These are phyloP conservation scores for Hylaeus anthracinus DNA, from an alignment of 1,140 invertebrate genomes.

Conservation along the genomic window DNA sequence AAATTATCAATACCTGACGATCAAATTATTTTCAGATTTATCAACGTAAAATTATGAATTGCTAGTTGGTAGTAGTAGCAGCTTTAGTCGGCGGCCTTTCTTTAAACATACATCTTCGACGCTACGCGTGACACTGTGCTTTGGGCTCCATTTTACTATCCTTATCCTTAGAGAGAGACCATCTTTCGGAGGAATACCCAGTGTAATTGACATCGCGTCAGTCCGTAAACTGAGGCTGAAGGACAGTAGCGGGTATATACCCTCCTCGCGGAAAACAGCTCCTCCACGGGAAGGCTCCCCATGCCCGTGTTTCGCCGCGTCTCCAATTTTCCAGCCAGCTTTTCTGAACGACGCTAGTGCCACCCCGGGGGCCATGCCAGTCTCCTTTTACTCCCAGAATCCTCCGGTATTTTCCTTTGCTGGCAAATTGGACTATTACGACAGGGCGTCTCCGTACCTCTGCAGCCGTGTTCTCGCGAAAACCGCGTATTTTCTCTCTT, in stretches of 20 bases:
- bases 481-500: constrained; percentile 54
- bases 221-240: constrained; percentile 20
- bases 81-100: no score
- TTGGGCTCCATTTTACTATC: background rate
- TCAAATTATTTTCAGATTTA: no score
- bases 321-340: constrained; percentile 70
- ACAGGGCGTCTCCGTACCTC: constrained; percentile 58
- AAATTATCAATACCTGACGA: no score
- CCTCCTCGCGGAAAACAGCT: constrained; percentile 33
- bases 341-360: constrained; percentile 34
- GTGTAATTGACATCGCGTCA: constrained; percentile 37
- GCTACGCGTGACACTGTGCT: background rate
- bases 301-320: constrained; percentile 66
- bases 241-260: constrained; percentile 7
- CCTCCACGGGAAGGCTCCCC: background rate
- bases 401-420: constrained; percentile 74
- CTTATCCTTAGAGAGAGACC: background rate
- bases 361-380: constrained; percentile 35
- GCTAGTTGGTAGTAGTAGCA: background rate
- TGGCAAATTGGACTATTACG: constrained; percentile 77
- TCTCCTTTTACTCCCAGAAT: constrained; percentile 65
- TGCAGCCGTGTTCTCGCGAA: constrained; percentile 57
- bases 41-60: no score
- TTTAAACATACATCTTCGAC: no score
- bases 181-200: background rate